Evolutionary conservation across 1,140 invertebrate genomes (phyloP), one percentile per base, ranked within the genome.

Genomic region (Drosophila nasuta): DNA sequence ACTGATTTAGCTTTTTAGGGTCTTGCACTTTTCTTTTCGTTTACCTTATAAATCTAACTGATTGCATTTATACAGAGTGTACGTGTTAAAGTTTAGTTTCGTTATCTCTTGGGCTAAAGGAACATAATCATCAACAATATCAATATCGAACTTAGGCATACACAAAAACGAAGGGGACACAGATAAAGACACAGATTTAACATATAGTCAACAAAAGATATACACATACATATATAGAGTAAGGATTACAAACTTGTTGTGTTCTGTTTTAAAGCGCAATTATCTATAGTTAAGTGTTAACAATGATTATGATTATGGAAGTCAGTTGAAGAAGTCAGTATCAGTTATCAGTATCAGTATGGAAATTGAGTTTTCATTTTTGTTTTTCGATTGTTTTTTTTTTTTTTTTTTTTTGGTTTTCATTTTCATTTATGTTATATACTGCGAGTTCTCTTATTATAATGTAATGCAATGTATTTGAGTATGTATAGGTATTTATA

Each of bases 51-150:
- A 91, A 76, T 81, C 79, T 91, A 91, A 90, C 85, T 91, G 88
- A 91, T 91, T 91, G 88, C 88, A 91, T 91, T 91, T 90, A 91
- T 87, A 91, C 89, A 91, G 89, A 89, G 75, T 88, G 65, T 78
- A 48, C 56, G 68, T 57, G 73, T 75, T 58, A 52, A 65, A 64
- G 62, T 72, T 65, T 30, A 60, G 69, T 76, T 52, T 69, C n/a
- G n/a, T 43, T 52, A 45, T 48, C 28, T 57, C 33, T 63, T 8
- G 20, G 57, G 46, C 57, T 60, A 60, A 69, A 51, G 49, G 13
- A 54, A 54, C 51, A 52, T 60, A 60, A 51, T 5, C 38, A 33
- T 17, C 59, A 45, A 49, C 43, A n/a, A 57, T 54, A 33, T 43
- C 59, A 46, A 41, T 52, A n/a, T 65, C 10, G 49, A 70, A 63